A percentile compares a stretch with the other conserved stretches of the same genome.
Conservation (phyloP, 2,888 invertebrate species). For the Hartigia nigra region DNA sequence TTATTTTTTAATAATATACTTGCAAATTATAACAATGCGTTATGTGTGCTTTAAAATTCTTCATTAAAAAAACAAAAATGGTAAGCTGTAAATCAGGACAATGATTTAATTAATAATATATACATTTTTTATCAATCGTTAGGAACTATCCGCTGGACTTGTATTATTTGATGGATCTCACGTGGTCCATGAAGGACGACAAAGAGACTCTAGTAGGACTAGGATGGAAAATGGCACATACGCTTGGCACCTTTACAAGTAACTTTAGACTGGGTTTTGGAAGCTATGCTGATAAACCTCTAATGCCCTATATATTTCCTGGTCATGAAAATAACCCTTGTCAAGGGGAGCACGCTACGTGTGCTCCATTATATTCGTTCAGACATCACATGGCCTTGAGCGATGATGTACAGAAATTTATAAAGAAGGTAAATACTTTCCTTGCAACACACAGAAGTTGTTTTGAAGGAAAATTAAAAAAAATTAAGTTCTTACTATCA, state of each 20-base stretch:
- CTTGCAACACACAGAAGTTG: constrained; percentile 2
- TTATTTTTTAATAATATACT: too few species aligned
- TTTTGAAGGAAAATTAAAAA: background rate
- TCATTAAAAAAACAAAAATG: too few species aligned
- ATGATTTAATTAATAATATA: too few species aligned
- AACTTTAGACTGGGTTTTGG: constrained; percentile 82
- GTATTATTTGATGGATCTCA: constrained; percentile 92
- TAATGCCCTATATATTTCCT: constrained; percentile 75
- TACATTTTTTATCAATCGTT: background rate
- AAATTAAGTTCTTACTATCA: constrained; percentile 31
- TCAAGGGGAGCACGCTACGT: constrained; percentile 69
- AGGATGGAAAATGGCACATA: constrained; percentile 71
- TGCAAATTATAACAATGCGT: too few species aligned
- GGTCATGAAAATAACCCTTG: constrained; percentile 73
- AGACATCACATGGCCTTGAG: constrained; percentile 81
- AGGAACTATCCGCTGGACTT: constrained; percentile 88
- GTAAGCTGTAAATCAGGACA: too few species aligned
- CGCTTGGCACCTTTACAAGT: constrained; percentile 75
- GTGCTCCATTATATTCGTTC: constrained; percentile 86
- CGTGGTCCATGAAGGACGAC: constrained; percentile 90
- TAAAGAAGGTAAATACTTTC: constrained; percentile 52
- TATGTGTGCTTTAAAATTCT: too few species aligned
- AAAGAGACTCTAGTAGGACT: constrained; percentile 80
- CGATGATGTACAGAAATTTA: constrained; percentile 70
- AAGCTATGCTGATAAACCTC: constrained; percentile 82